These are phyloP conservation scores for Homalodisca vitripennis DNA, from an alignment of 1,140 invertebrate genomes.

Conservation along the genomic window DNA sequence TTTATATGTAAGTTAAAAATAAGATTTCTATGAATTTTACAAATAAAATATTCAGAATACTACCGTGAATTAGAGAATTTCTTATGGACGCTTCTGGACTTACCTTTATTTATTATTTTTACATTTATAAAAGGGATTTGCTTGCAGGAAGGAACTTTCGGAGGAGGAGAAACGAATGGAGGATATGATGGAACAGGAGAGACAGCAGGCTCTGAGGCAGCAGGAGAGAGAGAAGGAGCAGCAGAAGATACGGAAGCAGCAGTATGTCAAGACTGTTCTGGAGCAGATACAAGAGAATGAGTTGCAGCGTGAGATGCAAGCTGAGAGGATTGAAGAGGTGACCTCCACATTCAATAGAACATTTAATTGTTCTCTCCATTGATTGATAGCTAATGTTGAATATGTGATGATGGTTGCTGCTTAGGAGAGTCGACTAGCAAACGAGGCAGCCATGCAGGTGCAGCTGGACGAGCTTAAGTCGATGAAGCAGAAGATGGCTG, in stretches of 20 bases:
- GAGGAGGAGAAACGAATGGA: slow-evolving; percentile 60
- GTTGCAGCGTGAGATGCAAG: slow-evolving; percentile 57
- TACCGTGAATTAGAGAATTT: too few species aligned
- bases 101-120: too few species aligned
- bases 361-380: too few species aligned
- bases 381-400: too few species aligned
- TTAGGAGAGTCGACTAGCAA: slow-evolving; percentile 60
- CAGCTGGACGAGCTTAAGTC: slow-evolving; percentile 55
- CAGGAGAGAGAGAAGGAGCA: slow-evolving; percentile 47
- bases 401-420: background rate
- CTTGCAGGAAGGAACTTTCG: slow-evolving; percentile 50
- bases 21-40: too few species aligned
- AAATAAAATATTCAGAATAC: too few species aligned
- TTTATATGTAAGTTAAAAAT: too few species aligned
- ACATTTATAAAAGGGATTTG: too few species aligned
- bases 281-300: slow-evolving; percentile 61
- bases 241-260: slow-evolving; percentile 42
- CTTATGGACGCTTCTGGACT: too few species aligned
- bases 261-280: slow-evolving; percentile 50
- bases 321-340: slow-evolving; percentile 59
- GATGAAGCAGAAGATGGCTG: slow-evolving; percentile 46
- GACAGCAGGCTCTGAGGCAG: slow-evolving; percentile 50
- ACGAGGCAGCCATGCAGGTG: slow-evolving; percentile 54
- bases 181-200: slow-evolving; percentile 61
- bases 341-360: too few species aligned